phyloP scores from a whole-genome alignment of 2,797 vertebrate species.

The Artibeus lituratus region DNA sequence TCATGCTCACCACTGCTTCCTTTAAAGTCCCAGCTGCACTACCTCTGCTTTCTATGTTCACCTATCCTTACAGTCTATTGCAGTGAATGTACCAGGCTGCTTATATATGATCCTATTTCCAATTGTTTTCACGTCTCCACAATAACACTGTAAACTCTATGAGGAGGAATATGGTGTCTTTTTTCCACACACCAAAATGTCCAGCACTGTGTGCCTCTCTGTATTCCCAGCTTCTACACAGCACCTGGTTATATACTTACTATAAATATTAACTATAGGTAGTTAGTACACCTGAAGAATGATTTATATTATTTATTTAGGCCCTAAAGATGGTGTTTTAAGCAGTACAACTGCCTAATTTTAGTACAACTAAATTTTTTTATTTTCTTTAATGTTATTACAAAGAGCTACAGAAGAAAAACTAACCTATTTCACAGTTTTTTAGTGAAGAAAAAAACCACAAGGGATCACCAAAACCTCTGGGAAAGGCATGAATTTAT shows the following conservation, averaged over 20 bases:
- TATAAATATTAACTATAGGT: not conserved
- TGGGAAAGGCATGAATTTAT: not conserved
- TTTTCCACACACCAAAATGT: not conserved
- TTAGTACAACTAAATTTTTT: not conserved
- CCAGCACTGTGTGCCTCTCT: not conserved
- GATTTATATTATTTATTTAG: conserved; percentile 15
- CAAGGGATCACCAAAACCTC: not conserved
- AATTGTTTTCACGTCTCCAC: not conserved
- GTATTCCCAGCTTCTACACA: not conserved
- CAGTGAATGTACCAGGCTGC: not conserved
- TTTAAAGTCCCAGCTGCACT: not conserved
- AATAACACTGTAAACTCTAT: not conserved
- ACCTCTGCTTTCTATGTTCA: not conserved
- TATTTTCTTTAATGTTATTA: not conserved
- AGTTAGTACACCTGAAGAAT: not conserved
- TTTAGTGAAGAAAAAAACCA: not conserved
- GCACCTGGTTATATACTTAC: not conserved
- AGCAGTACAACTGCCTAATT: no score
- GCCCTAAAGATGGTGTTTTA: not conserved
- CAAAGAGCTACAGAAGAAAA: not conserved
- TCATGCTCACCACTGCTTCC: not conserved
- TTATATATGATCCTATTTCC: not conserved
- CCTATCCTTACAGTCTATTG: not conserved
- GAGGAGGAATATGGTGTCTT: not conserved
- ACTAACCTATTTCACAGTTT: not conserved